Base-by-base conservation (phyloP, 2,113 vertebrate genomes). In the Nipponia nippon region DNA sequence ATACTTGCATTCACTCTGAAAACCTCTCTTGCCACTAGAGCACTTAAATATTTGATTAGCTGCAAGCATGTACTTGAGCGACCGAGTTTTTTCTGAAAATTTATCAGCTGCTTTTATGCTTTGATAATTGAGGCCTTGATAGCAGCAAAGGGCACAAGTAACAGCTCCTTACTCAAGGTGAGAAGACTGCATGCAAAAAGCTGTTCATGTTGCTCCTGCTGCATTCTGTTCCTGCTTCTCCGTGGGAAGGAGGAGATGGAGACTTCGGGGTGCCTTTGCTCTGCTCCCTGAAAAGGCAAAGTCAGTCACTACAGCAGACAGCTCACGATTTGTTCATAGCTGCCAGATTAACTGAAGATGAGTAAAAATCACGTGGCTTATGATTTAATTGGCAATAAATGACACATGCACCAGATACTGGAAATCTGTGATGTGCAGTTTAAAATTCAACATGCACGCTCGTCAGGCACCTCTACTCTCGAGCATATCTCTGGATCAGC, bases 321-420 rank as follows among this genome's bases (percentile, higher is more conserved):
- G 29, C 13, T 85, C 75, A 79, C 76, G 16, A 53, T 79, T 92
- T 78, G 32, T 73, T 83, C 44, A 32, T 82, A 78, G 42, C 65
- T 95, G 38, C 47, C 47, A 85, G 78, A 70, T 25, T 85, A 82
- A 67, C 59, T 67, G 78, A 70, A 90, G n/a, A 66, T 0, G 0
- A 88, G 26, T 86, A 58, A 81, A 86, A 89, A 83, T 77, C 83
- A 65, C 13, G 5, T 81, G 79, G 42, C 3, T 0, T 70, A 16
- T 80, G 36, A 92, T 92, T 88, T 94, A 90, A 72, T 77, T 86
- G 72, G 36, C 63, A 59, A 25, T 90, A 93, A 90, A 72, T 77
- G 47, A 75, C 36, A 42, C 22, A 14, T 44, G 21, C 34, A 88
- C 8, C 27, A 83, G 52, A 71, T 71, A 90, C 26, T 2, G 5